phyloP scores from a whole-genome alignment of 2,113 vertebrate genomes.

The Mustelus asterias region DNA sequence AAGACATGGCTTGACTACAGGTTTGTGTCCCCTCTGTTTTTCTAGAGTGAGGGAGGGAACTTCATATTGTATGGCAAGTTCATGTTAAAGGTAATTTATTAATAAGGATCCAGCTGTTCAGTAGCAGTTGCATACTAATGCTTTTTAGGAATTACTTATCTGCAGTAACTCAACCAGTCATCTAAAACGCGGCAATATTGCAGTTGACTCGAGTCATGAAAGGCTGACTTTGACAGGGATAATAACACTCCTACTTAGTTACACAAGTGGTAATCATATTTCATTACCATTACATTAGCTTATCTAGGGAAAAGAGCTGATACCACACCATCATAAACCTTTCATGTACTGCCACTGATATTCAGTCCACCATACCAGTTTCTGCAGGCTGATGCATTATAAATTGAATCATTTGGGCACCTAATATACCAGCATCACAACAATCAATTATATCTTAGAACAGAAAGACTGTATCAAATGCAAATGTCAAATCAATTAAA shows the following conservation, averaged over 20 bases:
- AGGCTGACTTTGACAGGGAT: conserved; percentile 33
- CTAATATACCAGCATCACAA: conserved; percentile 22
- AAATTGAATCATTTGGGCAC: conserved; percentile 7
- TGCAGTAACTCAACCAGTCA: conserved; percentile 27
- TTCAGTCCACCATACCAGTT: conserved; percentile 31
- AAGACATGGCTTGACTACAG: background rate
- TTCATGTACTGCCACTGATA: conserved; percentile 36
- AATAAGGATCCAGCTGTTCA: conserved; percentile 32
- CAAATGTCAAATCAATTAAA: background rate
- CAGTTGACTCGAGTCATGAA: conserved; percentile 19
- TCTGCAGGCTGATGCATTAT: conserved; percentile 4
- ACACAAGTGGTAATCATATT: conserved; percentile 37
- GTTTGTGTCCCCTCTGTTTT: background rate
- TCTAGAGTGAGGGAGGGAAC: background rate
- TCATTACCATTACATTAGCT: conserved; percentile 38
- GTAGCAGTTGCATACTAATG: background rate
- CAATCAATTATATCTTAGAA: background rate
- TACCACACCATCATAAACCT: conserved; percentile 34
- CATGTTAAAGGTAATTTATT: conserved; percentile 15
- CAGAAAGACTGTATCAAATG: background rate
- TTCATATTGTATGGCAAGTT: background rate
- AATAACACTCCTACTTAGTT: conserved; percentile 35
- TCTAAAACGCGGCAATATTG: conserved; percentile 26
- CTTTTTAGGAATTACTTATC: conserved; percentile 36
- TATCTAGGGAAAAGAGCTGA: conserved; percentile 35